A percentile compares a stretch with the other conserved stretches of the same genome.
phyloP scores from a whole-genome alignment of 2,888 invertebrate species.

The Macrosoma leucophasiata region DNA sequence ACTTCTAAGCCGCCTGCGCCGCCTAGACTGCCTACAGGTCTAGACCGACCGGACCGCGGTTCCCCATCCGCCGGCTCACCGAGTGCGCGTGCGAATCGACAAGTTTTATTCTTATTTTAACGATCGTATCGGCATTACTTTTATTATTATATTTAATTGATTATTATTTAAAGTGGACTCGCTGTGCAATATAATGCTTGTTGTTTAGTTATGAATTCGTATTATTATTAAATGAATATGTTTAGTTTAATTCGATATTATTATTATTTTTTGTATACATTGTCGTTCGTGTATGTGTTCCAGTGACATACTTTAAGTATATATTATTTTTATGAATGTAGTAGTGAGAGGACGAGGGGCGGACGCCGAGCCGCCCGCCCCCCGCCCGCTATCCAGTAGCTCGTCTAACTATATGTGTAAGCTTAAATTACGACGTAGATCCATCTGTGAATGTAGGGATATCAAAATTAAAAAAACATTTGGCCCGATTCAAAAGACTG shows the following conservation, averaged over 20 bases:
- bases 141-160: slow-evolving; percentile 46
- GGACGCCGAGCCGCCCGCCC: slow-evolving; percentile 17
- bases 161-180: slow-evolving; percentile 62
- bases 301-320: slow-evolving; percentile 35
- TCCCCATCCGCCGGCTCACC: slow-evolving; percentile 14
- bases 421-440: slow-evolving; percentile 57
- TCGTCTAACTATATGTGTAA: slow-evolving; percentile 40
- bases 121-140: slow-evolving; percentile 48
- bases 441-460: slow-evolving; percentile 64
- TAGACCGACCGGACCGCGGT: slow-evolving; percentile 19
- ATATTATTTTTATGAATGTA: slow-evolving; percentile 27
- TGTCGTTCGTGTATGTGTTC: slow-evolving; percentile 44
- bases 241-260: slow-evolving; percentile 36
- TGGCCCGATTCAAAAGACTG: slow-evolving; percentile 82
- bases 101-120: slow-evolving; percentile 13
- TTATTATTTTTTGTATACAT: slow-evolving; percentile 38
- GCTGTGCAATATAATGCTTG: slow-evolving; percentile 73
- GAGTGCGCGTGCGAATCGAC: slow-evolving; percentile 1
- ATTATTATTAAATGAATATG: slow-evolving; percentile 44
- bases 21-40: not conserved
- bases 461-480: slow-evolving; percentile 77
- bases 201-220: slow-evolving; percentile 67
- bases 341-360: slow-evolving; percentile 13
- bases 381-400: slow-evolving; percentile 38
- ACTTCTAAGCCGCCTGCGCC: slow-evolving; percentile 46